A percentile compares a stretch with the other conserved stretches of the same genome.
Conservation (phyloP, 2,888 invertebrate genomes). For the Volucella zonaria region DNA sequence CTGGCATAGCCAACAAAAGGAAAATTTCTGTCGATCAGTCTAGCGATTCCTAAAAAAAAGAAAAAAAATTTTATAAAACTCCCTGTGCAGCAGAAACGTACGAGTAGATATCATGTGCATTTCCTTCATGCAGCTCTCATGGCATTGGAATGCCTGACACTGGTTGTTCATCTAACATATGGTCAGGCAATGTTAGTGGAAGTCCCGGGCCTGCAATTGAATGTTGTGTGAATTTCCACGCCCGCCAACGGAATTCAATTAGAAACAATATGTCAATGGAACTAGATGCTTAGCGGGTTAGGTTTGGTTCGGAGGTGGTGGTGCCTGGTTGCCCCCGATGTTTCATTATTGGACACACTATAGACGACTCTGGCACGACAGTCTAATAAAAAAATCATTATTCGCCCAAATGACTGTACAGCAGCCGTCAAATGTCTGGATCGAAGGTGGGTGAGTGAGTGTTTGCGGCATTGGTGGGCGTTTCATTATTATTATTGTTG, state of each 20-base stretch:
- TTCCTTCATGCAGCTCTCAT: slow-evolving; percentile 48
- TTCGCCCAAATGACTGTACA: slow-evolving; percentile 56
- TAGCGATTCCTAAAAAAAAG: slow-evolving; percentile 43
- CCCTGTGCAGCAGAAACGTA: slow-evolving; percentile 40
- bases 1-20: slow-evolving; percentile 21
- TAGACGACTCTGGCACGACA: slow-evolving; percentile 44
- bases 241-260: slow-evolving; percentile 73
- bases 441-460: slow-evolving; percentile 60
- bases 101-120: slow-evolving; percentile 38
- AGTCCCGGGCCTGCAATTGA: slow-evolving; percentile 59
- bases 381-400: slow-evolving; percentile 62
- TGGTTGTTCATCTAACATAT: slow-evolving; percentile 36
- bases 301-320: slow-evolving; percentile 22
- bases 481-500: slow-evolving; percentile 72
- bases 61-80: slow-evolving; percentile 51
- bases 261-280: slow-evolving; percentile 66
- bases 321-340: slow-evolving; percentile 5
- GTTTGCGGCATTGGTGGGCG: slow-evolving; percentile 65
- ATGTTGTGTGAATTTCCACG: slow-evolving; percentile 71
- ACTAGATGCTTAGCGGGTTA: slow-evolving; percentile 43
- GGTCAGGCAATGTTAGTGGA: slow-evolving; percentile 57
- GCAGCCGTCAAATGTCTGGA: slow-evolving; percentile 48
- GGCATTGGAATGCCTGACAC: slow-evolving; percentile 59
- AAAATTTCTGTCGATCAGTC: slow-evolving; percentile 64
- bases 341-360: slow-evolving; percentile 12